Conservation (phyloP, 1,140 invertebrate species). For the Battus philenor region DNA sequence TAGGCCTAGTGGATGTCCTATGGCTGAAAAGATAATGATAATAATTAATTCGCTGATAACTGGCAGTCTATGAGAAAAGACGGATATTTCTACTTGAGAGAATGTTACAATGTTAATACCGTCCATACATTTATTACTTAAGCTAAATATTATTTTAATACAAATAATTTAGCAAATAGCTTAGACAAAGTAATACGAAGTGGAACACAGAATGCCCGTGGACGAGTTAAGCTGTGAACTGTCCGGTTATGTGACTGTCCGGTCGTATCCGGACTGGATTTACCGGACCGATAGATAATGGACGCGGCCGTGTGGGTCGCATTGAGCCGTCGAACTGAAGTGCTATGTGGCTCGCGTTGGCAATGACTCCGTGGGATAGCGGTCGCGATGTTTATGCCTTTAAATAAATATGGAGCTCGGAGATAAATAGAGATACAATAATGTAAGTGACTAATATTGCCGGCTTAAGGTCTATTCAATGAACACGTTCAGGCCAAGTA, state of each 20-base stretch:
- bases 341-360: conserved; percentile 8
- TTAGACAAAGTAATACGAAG: conserved; percentile 1
- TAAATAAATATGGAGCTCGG: conserved; percentile 8
- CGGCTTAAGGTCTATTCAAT: no score
- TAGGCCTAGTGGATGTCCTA: no score
- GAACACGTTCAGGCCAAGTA: no score
- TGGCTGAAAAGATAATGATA: no score
- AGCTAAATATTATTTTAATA: no score
- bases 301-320: conserved; percentile 2
- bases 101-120: no score
- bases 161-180: neutral
- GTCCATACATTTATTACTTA: no score
- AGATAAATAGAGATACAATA: conserved; percentile 14
- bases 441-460: conserved; percentile 11
- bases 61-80: no score
- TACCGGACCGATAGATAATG: conserved; percentile 6
- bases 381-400: conserved; percentile 7
- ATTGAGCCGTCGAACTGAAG: conserved; percentile 12
- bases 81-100: no score
- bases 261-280: conserved; percentile 10
- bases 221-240: conserved; percentile 7
- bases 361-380: conserved; percentile 10
- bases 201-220: conserved; percentile 6
- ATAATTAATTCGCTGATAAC: no score
- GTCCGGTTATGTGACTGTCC: conserved; percentile 10